Evolutionary conservation across 1,140 invertebrate species (phyloP).

Genomic region (Platyscapa corneri): DNA sequence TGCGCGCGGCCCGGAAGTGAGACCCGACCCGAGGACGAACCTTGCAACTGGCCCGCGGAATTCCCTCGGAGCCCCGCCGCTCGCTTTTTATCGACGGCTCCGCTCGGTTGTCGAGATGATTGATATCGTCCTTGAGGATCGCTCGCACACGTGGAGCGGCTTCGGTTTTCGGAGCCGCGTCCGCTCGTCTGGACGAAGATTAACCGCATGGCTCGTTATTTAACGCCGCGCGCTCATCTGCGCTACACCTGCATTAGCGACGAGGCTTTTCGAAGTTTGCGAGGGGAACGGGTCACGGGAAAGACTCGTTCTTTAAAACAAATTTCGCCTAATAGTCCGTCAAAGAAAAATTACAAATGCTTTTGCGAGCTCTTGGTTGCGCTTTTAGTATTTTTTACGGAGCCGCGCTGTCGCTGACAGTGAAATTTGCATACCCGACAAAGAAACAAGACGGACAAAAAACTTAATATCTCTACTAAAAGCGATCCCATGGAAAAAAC

Average conservation of each 20-base stretch:
- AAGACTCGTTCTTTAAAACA: neutral
- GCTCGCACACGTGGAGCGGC: neutral
- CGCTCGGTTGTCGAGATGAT: neutral
- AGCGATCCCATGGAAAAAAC: neutral
- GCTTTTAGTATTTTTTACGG: neutral
- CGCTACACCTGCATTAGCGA: neutral
- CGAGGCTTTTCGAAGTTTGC: neutral
- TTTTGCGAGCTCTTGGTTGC: neutral
- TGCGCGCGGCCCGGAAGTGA: neutral
- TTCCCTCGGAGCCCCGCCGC: neutral
- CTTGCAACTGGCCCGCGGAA: conserved; percentile 2
- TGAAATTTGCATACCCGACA: neutral
- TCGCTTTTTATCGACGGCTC: conserved; percentile 7
- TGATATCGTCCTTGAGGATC: conserved; percentile 4
- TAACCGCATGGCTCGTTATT: neutral
- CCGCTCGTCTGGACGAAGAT: neutral
- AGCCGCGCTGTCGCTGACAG: neutral
- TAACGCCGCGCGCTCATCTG: neutral
- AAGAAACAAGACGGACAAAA: neutral
- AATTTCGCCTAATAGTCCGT: no score
- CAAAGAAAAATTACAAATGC: neutral
- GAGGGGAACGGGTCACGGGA: neutral
- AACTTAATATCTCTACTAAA: neutral
- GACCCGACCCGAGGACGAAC: neutral
- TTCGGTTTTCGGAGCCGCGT: neutral